phyloP scores from a whole-genome alignment of 1,140 invertebrate species.

The Radopholus similis region DNA sequence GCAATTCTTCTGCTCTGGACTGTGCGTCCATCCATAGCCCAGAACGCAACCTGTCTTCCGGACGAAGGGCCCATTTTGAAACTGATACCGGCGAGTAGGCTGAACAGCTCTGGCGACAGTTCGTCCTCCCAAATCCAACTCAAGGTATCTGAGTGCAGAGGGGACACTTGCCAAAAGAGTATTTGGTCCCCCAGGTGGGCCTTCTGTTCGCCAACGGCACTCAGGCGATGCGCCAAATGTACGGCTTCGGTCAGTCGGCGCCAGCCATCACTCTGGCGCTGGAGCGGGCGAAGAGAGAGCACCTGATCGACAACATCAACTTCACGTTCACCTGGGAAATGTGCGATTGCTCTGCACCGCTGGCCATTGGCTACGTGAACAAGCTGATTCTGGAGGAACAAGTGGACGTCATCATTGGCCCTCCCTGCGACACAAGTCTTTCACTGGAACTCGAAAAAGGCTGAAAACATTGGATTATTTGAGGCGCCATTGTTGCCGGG shows the following conservation, averaged over 20 bases:
- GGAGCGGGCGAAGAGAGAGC: not conserved
- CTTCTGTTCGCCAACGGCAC: slow-evolving; percentile 23
- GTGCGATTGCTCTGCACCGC: not conserved
- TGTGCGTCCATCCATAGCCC: too few species aligned
- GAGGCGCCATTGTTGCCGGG: slow-evolving; percentile 10
- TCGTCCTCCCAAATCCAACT: too few species aligned
- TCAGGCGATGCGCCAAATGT: not conserved
- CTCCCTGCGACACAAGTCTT: not conserved
- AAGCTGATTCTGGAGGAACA: not conserved
- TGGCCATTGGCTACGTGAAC: slow-evolving; percentile 1
- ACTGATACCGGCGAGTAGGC: too few species aligned
- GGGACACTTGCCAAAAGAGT: too few species aligned
- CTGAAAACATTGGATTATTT: too few species aligned
- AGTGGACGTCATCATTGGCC: slow-evolving; percentile 3
- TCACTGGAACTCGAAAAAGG: too few species aligned
- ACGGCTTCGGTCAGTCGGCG: slow-evolving; percentile 26
- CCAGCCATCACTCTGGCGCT: slow-evolving; percentile 26
- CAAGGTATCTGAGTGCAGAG: too few species aligned
- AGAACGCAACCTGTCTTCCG: too few species aligned
- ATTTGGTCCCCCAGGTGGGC: too few species aligned
- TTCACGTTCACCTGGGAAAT: slow-evolving; percentile 16
- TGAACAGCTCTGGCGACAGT: too few species aligned
- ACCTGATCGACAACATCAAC: slow-evolving; percentile 21
- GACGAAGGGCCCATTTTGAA: too few species aligned
- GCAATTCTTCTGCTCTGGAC: too few species aligned